Percentiles rank a stretch among this genome's conserved stretches.
Conservation (phyloP, 1,140 invertebrate species). For the Cherax quadricarinatus region DNA sequence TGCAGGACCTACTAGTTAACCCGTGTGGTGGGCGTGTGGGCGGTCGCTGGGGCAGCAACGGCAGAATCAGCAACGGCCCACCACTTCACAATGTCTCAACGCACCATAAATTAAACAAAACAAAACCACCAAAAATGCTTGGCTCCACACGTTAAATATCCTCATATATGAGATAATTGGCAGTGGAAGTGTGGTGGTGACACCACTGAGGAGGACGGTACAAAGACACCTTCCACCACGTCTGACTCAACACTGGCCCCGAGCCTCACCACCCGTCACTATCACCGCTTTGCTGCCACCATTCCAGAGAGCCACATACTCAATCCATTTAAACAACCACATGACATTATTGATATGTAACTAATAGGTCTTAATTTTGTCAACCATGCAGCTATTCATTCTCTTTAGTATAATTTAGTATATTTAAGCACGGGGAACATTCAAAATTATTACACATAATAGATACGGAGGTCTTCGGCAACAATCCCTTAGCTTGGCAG, state of each 20-base stretch:
- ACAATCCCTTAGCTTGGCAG: neutral
- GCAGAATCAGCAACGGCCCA: neutral
- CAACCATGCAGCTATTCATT: too few species aligned
- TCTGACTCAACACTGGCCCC: conserved; percentile 12
- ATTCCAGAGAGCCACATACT: neutral
- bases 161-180: conserved; percentile 9
- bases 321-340: neutral
- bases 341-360: neutral
- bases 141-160: neutral
- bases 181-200: conserved; percentile 4
- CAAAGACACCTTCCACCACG: neutral
- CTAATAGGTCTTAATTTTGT: neutral
- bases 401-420: neutral
- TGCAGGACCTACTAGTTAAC: neutral
- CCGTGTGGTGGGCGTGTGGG: neutral
- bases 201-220: conserved; percentile 2
- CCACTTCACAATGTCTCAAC: neutral
- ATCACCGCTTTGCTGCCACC: neutral
- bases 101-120: neutral
- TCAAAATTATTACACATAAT: neutral
- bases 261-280: neutral
- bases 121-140: conserved; percentile 3
- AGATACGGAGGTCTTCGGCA: neutral
- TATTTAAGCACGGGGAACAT: neutral
- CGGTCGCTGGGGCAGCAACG: neutral